Base-by-base conservation (phyloP, 2,797 vertebrate genomes). In the Gymnoscopelus braueri region DNA sequence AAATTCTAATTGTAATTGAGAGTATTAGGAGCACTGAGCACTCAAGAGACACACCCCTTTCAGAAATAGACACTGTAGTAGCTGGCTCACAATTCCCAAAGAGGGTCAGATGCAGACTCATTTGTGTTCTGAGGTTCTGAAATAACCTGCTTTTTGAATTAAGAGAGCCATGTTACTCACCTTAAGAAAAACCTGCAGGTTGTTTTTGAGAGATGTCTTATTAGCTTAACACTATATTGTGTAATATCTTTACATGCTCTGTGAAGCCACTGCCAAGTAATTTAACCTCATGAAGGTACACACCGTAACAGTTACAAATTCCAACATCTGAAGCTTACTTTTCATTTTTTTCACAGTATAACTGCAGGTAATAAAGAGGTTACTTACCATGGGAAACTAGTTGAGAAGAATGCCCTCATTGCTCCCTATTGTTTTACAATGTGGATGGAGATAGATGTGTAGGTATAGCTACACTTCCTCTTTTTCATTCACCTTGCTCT, bases 321-420 rank as follows among this genome's bases (percentile, higher is more conserved):
- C 32, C 77, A 15, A 63, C 50, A 74, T n/a, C 9, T 63, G 49
- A 35, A 56, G 32, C 15, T 44, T 8, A 29, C 32, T 35, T 15
- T 35, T 15, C 29, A 63, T 63, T 60, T 39, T 78, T 32, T 59
- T 63, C 3, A 32, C 8, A 32, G 12, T 63, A 63, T 64, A 68
- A 79, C 58, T 10, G 32, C 50, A 72, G 19, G 56, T n/a, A 78
- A 80, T 54, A 5, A 74, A 51, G 14, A 47, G 53, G 48, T 71
- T 91, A 91, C 92, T 92, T 87, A 92, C 92, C 87, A 83, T 79
- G 74, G 82, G 78, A 83, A 72, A 75, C 57, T 78, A 65, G 81
- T 4, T 72, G 74, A 71, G 75, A 76, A 74, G 26, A 70, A 76
- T 80, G 78, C 78, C 53, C 70, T 74, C 57, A 55, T 70, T 55